phyloP scores from a whole-genome alignment of 2,797 vertebrate species.

The Myoxocephalus aenaeus region DNA sequence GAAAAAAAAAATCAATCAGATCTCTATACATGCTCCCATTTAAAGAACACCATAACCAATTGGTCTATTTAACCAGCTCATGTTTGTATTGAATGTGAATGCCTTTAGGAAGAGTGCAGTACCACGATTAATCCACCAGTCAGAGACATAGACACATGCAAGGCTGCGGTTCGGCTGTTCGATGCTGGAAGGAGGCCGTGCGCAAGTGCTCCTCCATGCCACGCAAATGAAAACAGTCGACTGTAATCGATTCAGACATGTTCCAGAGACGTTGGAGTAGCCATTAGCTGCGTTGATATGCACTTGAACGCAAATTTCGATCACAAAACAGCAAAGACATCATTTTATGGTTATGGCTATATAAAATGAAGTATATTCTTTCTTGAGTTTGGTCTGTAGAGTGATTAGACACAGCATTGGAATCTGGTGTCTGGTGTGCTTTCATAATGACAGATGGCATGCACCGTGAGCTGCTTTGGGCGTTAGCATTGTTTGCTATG shows the following conservation, averaged over 20 bases:
- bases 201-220: not conserved
- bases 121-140: not conserved
- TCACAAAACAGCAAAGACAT: not conserved
- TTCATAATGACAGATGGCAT: not conserved
- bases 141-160: too few species aligned
- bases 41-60: not conserved
- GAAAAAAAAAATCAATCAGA: not conserved
- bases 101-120: not conserved
- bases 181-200: not conserved
- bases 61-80: not conserved
- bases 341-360: not conserved
- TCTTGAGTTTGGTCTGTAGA: not conserved
- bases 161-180: too few species aligned
- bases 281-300: not conserved
- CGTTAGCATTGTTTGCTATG: not conserved
- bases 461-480: not conserved
- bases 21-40: not conserved
- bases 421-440: not conserved
- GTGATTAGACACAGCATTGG: not conserved
- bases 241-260: not conserved
- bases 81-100: not conserved
- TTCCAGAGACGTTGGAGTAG: not conserved
- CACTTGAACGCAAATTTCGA: not conserved
- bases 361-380: too few species aligned
- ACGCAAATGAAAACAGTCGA: not conserved